phyloP scores from a whole-genome alignment of 1,140 invertebrate genomes.

The Meteorus sp. region DNA sequence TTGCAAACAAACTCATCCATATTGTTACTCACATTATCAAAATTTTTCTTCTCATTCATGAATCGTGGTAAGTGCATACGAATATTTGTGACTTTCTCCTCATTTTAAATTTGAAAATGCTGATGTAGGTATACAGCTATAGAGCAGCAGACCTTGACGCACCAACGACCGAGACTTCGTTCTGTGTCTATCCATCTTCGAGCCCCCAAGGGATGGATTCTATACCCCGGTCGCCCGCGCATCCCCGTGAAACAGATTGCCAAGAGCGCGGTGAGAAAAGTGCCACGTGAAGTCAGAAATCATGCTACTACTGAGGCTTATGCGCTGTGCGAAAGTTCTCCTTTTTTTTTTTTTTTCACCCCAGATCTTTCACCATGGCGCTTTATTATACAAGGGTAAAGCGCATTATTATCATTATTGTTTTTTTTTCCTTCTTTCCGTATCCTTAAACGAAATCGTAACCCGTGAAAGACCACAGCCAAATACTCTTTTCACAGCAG shows the following conservation, averaged over 20 bases:
- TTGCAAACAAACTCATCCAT: background rate
- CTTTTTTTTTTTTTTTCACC: background rate
- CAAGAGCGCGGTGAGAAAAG: conserved; percentile 39
- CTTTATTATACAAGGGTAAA: conserved; percentile 11
- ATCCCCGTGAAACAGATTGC: conserved; percentile 37
- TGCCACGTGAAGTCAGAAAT: conserved; percentile 46
- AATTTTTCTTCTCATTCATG: background rate
- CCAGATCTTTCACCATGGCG: conserved; percentile 6
- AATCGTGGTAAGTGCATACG: background rate
- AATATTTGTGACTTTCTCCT: too few relatives aligned
- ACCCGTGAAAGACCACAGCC: too few relatives aligned
- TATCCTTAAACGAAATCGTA: background rate
- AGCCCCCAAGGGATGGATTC: conserved; percentile 14
- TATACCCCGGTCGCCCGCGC: conserved; percentile 1
- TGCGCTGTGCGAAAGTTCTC: background rate
- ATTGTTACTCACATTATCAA: too few relatives aligned
- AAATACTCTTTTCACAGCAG: conserved; percentile 2
- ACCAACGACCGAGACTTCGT: conserved; percentile 2
- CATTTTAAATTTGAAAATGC: background rate
- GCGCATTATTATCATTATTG: conserved; percentile 10
- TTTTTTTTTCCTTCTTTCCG: background rate
- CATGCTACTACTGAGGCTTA: conserved; percentile 22
- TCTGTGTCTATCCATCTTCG: conserved; percentile 19
- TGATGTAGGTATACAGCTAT: background rate
- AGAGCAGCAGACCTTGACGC: background rate